Evolutionary conservation across 2,797 vertebrate genomes (phyloP).

Genomic region (Cynodonichthys magdalenae): DNA sequence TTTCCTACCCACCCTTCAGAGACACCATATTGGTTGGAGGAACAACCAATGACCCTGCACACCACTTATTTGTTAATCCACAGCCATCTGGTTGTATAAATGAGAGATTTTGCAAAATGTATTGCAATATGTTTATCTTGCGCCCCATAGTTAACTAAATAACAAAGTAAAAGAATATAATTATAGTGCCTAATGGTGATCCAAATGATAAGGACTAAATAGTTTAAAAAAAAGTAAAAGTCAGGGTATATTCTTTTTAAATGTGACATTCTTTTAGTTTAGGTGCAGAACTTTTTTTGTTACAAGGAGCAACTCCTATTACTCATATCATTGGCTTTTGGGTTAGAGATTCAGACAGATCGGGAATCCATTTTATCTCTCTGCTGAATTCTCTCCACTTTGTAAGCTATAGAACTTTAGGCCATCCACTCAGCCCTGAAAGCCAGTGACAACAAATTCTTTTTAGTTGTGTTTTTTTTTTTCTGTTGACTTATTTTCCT

Average conservation of each 20-base stretch:
- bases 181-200: conserved; percentile 80
- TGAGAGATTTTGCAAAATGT: conserved; percentile 67
- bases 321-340: conserved; percentile 62
- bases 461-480: conserved; percentile 71
- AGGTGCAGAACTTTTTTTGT: conserved; percentile 57
- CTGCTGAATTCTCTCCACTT: conserved; percentile 55
- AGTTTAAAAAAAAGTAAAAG: conserved; percentile 79
- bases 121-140: conserved; percentile 66
- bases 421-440: conserved; percentile 60
- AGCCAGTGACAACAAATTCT: conserved; percentile 67
- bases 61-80: conserved; percentile 64
- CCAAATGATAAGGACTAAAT: conserved; percentile 71
- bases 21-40: conserved; percentile 35
- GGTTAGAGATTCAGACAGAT: conserved; percentile 61
- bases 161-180: conserved; percentile 75
- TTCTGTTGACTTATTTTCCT: conserved; percentile 78
- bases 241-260: conserved; percentile 64
- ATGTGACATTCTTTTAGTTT: conserved; percentile 71
- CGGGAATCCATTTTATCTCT: conserved; percentile 71
- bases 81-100: conserved; percentile 77
- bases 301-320: conserved; percentile 62
- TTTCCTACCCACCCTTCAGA: conserved; percentile 27
- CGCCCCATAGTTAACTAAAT: conserved; percentile 55
- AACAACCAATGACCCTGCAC: conserved; percentile 31
- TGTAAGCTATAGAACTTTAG: conserved; percentile 54